These are phyloP conservation scores for Lasaia peninsularis DNA, from an alignment of 1,140 invertebrate species.

Conservation along the genomic window DNA sequence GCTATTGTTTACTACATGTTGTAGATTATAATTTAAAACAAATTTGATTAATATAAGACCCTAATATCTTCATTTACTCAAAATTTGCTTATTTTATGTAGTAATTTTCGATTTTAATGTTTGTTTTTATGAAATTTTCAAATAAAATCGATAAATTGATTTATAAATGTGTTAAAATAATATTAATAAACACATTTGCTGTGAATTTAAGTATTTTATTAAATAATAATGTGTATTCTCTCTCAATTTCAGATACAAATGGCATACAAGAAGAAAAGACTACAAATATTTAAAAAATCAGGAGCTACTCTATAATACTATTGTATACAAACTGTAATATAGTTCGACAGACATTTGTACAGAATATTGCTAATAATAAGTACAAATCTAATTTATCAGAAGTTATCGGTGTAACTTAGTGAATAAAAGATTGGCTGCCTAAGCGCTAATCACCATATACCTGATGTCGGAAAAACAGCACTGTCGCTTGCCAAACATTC, in stretches of 20 bases:
- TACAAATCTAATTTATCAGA: not conserved
- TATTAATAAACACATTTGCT: not conserved
- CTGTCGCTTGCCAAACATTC: constrained; percentile 61
- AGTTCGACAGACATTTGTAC: constrained; percentile 10
- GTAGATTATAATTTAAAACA: constrained; percentile 43
- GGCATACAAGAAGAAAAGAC: not conserved
- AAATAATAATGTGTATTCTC: not conserved
- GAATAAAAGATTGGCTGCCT: not conserved
- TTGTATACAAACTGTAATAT: constrained; percentile 4
- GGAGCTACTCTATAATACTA: not conserved
- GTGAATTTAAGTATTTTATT: not conserved
- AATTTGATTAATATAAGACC: constrained; percentile 24
- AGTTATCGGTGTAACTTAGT: not conserved
- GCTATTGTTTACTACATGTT: constrained; percentile 67
- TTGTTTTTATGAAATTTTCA: not conserved
- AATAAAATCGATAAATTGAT: not conserved
- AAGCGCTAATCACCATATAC: constrained; percentile 47
- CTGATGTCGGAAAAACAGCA: constrained; percentile 69
- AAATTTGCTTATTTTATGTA: not conserved
- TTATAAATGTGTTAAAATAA: not conserved
- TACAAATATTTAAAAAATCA: constrained; percentile 2
- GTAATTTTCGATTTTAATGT: not conserved
- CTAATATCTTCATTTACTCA: constrained; percentile 9
- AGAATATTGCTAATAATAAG: not conserved
- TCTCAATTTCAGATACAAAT: constrained; percentile 18